Base-by-base conservation (phyloP, 2,797 vertebrate species). In the Myotis vivesi region DNA sequence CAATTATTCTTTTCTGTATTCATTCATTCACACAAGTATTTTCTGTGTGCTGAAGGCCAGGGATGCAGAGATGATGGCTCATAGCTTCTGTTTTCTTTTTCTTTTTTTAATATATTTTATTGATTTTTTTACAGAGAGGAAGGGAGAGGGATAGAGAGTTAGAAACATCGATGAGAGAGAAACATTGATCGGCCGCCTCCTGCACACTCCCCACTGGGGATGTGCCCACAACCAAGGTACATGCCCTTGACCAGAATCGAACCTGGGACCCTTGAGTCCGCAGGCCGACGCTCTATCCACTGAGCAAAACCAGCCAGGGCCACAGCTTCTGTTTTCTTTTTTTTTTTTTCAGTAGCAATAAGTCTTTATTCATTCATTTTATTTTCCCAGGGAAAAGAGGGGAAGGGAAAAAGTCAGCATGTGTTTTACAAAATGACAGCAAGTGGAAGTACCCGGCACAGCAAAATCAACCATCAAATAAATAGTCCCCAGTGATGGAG, bases 341-440 rank as follows among this genome's bases (percentile, higher is more conserved):
- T n/a, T n/a, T n/a, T n/a, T n/a, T n/a, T 90, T 89, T 96, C 41
- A 68, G 96, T 97, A 95, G 53, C 95, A 97, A 85, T 94, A 97
- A 96, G 94, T 96, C 79, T 97, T 97, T 95, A 95, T 96, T 77
- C 75, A 55, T 55, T 97, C 92, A 89, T 96, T 95, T 94, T 94
- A 96, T 96, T 97, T 96, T 97, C 73, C 94, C 91, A 95, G 55
- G 95, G 84, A 73, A 94, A 87, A 83, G 46, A 94, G 66, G 75
- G 59, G 73, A 91, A 66, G 77, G 83, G 89, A 64, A 59, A 85
- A 73, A 89, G 89, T 97, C 87, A 94, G 96, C 89, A 90, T 91
- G 57, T 89, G 91, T 97, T 90, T 96, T 94, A 97, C 85, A 96
- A 96, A 94, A 96, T 89, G 92, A 97, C 89, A 93, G 84, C 92